Evolutionary conservation across 2,113 vertebrate species (phyloP).

Genomic region (Trichomycterus rosablanca): DNA sequence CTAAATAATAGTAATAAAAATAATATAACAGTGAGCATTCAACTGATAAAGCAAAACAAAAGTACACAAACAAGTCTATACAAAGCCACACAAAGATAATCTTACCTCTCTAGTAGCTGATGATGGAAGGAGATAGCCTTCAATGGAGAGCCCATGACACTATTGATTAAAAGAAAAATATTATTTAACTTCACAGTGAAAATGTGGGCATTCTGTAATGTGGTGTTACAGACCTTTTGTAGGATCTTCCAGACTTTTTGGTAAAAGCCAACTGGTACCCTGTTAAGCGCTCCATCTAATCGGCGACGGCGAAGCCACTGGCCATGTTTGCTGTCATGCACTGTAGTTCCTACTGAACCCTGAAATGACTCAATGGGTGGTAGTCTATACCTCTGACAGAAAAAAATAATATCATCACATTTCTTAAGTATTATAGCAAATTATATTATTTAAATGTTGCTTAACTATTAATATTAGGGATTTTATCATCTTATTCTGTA

Average conservation of each 20-base stretch:
- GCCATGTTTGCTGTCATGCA: conserved; percentile 79
- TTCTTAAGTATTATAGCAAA: not conserved
- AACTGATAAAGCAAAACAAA: not conserved
- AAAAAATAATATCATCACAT: not conserved
- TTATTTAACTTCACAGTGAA: not conserved
- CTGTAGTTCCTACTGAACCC: conserved; percentile 30
- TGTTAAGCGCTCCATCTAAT: conserved; percentile 89
- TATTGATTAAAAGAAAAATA: conserved; percentile 46
- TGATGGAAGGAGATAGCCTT: conserved; percentile 89
- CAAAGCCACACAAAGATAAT: not conserved
- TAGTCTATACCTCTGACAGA: conserved; percentile 56
- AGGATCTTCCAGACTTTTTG: conserved; percentile 94
- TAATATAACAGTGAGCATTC: not conserved
- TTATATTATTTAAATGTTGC: too few relatives aligned
- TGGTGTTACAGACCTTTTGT: conserved; percentile 78
- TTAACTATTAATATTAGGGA: not conserved
- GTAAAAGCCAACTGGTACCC: conserved; percentile 91
- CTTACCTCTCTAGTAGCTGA: conserved; percentile 91
- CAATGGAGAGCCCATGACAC: conserved; percentile 93
- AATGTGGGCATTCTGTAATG: not conserved
- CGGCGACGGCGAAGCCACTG: conserved; percentile 90
- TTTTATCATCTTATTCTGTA: not conserved
- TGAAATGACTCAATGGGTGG: conserved; percentile 63
- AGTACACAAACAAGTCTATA: not conserved
- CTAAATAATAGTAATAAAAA: conserved; percentile 60